These are phyloP conservation scores for Sandelia bainsii DNA, from an alignment of 2,797 vertebrate genomes.

Conservation along the genomic window DNA sequence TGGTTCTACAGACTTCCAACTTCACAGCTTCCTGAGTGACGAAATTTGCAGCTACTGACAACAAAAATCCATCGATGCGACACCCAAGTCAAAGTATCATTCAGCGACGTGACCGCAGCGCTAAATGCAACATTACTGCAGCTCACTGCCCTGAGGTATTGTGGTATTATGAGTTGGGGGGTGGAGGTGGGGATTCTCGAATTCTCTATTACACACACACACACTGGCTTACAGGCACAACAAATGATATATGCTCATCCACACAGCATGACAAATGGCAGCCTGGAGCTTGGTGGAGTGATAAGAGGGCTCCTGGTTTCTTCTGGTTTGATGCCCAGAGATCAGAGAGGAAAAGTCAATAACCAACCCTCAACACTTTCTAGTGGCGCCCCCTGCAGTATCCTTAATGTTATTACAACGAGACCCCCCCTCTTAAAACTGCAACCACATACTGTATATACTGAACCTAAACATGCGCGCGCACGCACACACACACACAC, in stretches of 20 bases:
- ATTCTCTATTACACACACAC: constrained; percentile 11
- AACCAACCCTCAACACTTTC: constrained; percentile 22
- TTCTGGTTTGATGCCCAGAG: constrained; percentile 5
- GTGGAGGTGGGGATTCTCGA: constrained; percentile 18
- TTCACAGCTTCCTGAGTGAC: constrained; percentile 84
- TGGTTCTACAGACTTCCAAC: constrained; percentile 77
- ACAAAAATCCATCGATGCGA: constrained; percentile 59
- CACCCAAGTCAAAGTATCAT: constrained; percentile 60
- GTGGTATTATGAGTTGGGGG: constrained; percentile 64
- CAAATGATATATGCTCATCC: constrained; percentile 30
- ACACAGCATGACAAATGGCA: constrained; percentile 39
- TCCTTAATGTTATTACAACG: constrained; percentile 39
- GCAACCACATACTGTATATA: neutral
- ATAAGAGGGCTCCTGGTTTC: constrained; percentile 2
- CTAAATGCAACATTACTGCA: constrained; percentile 63
- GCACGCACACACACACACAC: constrained; percentile 43
- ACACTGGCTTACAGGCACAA: constrained; percentile 19
- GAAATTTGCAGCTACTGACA: constrained; percentile 77
- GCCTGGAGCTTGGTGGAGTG: constrained; percentile 13
- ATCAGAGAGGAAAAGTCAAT: constrained; percentile 9
- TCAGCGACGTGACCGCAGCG: constrained; percentile 55
- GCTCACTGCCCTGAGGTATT: constrained; percentile 79
- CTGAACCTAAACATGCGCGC: constrained; percentile 27
- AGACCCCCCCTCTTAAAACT: neutral
- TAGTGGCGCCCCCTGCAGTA: constrained; percentile 53